Conservation (phyloP, 2,113 vertebrate genomes). For the Carassius auratus region DNA sequence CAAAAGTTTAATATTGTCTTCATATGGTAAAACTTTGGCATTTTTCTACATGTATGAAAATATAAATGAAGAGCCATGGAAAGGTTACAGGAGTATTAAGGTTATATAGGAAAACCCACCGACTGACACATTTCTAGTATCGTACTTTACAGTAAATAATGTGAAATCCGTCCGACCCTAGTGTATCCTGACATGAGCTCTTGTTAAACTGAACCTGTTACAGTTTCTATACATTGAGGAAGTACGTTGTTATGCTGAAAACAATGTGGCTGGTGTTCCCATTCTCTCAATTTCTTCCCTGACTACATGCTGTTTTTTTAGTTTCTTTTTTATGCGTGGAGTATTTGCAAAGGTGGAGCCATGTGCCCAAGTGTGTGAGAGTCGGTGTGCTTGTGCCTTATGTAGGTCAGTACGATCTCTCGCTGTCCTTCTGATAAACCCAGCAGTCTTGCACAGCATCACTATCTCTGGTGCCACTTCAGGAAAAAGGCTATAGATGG, state of each 20-base stretch:
- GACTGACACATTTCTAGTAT: background rate
- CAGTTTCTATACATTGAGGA: constrained; percentile 42
- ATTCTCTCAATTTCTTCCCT: constrained; percentile 46
- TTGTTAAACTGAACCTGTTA: constrained; percentile 30
- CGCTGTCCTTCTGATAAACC: constrained; percentile 65
- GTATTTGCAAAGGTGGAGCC: background rate
- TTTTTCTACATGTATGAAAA: too few species aligned
- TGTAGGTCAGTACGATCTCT: constrained; percentile 73
- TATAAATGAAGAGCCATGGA: background rate
- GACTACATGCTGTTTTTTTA: constrained; percentile 49
- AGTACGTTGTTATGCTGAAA: constrained; percentile 29
- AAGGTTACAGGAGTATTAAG: background rate
- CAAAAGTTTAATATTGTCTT: background rate
- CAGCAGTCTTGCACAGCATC: constrained; percentile 51
- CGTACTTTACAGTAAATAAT: background rate
- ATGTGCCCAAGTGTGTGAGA: constrained; percentile 39
- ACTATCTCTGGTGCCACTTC: constrained; percentile 45
- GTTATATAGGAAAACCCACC: background rate
- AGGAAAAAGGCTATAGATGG: constrained; percentile 50
- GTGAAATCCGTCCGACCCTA: background rate
- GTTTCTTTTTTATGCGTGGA: background rate
- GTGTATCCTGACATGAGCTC: constrained; percentile 3
- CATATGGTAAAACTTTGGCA: background rate
- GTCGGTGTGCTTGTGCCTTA: constrained; percentile 41
- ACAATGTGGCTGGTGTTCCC: background rate